Conservation (phyloP, 2,888 invertebrate species). For the Melinopterus prodromus region DNA sequence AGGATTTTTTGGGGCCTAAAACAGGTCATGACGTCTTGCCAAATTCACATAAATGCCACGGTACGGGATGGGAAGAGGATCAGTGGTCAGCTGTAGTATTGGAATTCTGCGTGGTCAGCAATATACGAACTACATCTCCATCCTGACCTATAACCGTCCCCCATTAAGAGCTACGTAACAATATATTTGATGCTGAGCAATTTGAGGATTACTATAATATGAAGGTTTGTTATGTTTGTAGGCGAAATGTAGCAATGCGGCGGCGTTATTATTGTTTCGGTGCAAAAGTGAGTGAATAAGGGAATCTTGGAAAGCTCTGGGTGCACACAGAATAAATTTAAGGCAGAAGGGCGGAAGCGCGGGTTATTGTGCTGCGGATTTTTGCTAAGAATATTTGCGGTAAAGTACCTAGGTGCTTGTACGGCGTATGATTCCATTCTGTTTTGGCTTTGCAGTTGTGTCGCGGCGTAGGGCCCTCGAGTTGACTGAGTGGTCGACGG, state of each 20-base stretch:
- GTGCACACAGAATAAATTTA: constrained; percentile 6
- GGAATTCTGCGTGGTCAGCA: too few relatives aligned
- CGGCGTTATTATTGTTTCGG: not conserved
- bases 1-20: too few relatives aligned
- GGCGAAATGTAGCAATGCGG: not conserved
- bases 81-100: too few relatives aligned
- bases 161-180: too few relatives aligned
- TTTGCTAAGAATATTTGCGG: constrained; percentile 31
- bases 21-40: too few relatives aligned
- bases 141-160: too few relatives aligned
- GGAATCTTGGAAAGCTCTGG: not conserved
- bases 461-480: constrained; percentile 32
- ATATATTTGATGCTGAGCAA: too few relatives aligned
- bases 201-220: too few relatives aligned
- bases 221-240: not conserved
- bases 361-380: constrained; percentile 27
- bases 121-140: too few relatives aligned
- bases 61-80: too few relatives aligned
- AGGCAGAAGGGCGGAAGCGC: not conserved
- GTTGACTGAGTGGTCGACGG: constrained; percentile 41
- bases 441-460: constrained; percentile 25
- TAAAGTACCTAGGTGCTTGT: not conserved
- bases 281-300: not conserved
- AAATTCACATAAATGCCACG: too few relatives aligned
- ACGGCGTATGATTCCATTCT: constrained; percentile 21